phyloP scores from a whole-genome alignment of 1,140 invertebrate genomes.

The Homalodisca vitripennis region DNA sequence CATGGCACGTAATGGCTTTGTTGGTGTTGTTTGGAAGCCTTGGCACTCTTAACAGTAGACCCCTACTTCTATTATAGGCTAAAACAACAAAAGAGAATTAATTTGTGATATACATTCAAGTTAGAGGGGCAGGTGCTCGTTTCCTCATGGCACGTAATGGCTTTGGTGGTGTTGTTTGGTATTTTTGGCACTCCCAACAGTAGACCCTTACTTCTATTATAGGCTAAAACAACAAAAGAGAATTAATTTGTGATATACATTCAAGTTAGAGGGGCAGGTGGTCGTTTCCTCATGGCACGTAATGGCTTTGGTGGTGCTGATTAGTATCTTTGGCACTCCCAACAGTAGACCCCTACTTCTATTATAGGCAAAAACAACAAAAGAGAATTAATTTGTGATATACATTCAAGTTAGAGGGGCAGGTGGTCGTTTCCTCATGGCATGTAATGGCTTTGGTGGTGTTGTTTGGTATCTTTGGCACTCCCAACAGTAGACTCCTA shows the following conservation, averaged over 20 bases:
- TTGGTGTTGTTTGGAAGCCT: slow-evolving; percentile 47
- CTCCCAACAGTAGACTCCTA: too few relatives aligned
- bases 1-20: slow-evolving; percentile 29
- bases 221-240: too few relatives aligned
- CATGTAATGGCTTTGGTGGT: slow-evolving; percentile 28
- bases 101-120: too few relatives aligned
- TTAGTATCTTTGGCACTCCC: slow-evolving; percentile 50
- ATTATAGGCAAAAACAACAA: too few relatives aligned
- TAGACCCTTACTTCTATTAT: too few relatives aligned
- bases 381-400: too few relatives aligned
- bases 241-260: too few relatives aligned
- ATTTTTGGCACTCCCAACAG: slow-evolving; percentile 52
- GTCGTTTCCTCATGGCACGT: slow-evolving; percentile 13
- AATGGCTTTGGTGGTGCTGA: slow-evolving; percentile 30
- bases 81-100: not conserved
- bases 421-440: slow-evolving; percentile 10
- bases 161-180: slow-evolving; percentile 36
- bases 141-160: slow-evolving; percentile 17
- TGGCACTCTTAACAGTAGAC: slow-evolving; percentile 51
- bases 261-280: too few relatives aligned
- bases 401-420: too few relatives aligned
- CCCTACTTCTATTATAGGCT: not conserved
- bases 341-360: too few relatives aligned
- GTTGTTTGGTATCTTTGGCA: slow-evolving; percentile 48
- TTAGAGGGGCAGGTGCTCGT: too few relatives aligned